A percentile compares a stretch with the other conserved stretches of the same genome.
phyloP scores from a whole-genome alignment of 1,140 invertebrate species.

The Saccostrea echinata region DNA sequence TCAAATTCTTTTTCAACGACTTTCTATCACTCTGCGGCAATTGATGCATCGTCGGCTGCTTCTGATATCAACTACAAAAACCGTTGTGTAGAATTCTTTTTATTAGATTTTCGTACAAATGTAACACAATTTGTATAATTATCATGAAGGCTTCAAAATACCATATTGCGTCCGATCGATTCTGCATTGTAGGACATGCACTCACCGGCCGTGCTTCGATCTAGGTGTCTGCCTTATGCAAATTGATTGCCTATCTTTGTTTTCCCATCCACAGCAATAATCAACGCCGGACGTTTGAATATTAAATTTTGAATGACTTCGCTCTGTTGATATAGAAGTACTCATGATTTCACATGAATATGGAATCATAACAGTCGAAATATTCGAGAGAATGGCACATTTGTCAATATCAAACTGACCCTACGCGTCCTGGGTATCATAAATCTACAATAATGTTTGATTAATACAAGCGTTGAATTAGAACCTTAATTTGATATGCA shows the following conservation, averaged over 20 bases:
- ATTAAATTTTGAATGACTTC: slow-evolving; percentile 33
- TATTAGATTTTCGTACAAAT: slow-evolving; percentile 36
- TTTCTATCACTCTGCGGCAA: slow-evolving; percentile 6
- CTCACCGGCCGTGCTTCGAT: not conserved
- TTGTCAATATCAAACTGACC: slow-evolving; percentile 32
- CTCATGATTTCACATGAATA: slow-evolving; percentile 28
- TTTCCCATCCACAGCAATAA: not conserved
- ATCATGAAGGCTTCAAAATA: slow-evolving; percentile 19
- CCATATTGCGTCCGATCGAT: slow-evolving; percentile 25
- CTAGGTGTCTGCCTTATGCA: not conserved
- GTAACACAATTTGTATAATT: slow-evolving; percentile 31
- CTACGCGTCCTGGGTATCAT: slow-evolving; percentile 13
- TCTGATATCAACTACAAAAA: slow-evolving; percentile 14
- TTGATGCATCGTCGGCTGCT: slow-evolving; percentile 15
- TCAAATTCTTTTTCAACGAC: slow-evolving; percentile 28
- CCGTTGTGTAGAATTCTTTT: not conserved
- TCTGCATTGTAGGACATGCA: not conserved
- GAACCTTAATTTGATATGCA: slow-evolving; percentile 35
- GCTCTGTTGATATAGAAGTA: slow-evolving; percentile 31
- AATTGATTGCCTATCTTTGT: slow-evolving; percentile 28
- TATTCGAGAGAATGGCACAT: slow-evolving; percentile 25
- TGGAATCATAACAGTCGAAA: slow-evolving; percentile 12
- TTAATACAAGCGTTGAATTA: slow-evolving; percentile 33
- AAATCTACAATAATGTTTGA: slow-evolving; percentile 39
- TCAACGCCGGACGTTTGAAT: slow-evolving; percentile 25